These are phyloP conservation scores for Aelia acuminata DNA, from an alignment of 2,888 invertebrate species.

Conservation along the genomic window DNA sequence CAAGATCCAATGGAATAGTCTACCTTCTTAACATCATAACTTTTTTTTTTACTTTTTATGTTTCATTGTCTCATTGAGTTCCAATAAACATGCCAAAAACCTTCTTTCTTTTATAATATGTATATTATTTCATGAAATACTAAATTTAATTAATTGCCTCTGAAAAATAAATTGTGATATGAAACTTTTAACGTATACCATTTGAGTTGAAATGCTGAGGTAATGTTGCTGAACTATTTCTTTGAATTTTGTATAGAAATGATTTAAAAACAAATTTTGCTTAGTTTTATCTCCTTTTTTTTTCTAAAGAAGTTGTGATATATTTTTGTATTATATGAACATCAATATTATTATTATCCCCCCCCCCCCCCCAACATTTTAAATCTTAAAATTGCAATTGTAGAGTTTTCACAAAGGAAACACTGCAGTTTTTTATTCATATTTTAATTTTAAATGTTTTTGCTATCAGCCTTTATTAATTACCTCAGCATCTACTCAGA, in stretches of 20 bases:
- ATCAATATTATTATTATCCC: too few species aligned
- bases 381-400: not conserved
- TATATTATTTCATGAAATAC: not conserved
- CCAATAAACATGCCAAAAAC: not conserved
- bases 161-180: not conserved
- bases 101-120: not conserved
- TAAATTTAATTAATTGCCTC: constrained; percentile 24
- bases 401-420: not conserved
- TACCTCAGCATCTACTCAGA: not conserved
- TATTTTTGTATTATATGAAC: too few species aligned
- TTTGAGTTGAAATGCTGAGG: not conserved
- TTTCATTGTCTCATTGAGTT: not conserved
- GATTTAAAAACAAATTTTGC: not conserved
- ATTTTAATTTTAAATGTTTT: not conserved
- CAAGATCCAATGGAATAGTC: constrained; percentile 37
- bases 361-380: not conserved
- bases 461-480: not conserved
- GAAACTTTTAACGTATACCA: not conserved
- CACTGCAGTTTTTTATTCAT: too few species aligned
- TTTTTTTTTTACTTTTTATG: constrained; percentile 10
- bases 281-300: not conserved
- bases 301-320: too few species aligned
- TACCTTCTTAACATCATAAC: constrained; percentile 18
- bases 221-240: not conserved
- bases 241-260: too few species aligned